A percentile compares a stretch with the other conserved stretches of the same genome.
Evolutionary conservation across 2,113 vertebrate genomes (phyloP).

Genomic region (Suncus etruscus): DNA sequence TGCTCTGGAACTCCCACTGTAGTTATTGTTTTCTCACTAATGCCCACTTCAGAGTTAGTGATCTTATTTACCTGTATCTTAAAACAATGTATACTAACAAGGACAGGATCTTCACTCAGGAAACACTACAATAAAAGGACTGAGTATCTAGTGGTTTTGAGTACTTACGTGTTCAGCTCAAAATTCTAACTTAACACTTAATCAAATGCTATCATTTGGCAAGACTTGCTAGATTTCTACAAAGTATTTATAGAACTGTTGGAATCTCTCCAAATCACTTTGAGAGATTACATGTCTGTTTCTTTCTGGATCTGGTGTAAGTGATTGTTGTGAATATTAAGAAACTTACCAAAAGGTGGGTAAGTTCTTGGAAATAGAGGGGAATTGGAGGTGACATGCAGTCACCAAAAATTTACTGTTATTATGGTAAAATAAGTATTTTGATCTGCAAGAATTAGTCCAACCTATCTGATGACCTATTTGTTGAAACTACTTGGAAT

Average conservation of each 20-base stretch:
- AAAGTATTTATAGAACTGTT: neutral
- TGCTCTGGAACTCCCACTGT: too few relatives aligned
- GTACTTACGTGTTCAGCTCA: neutral
- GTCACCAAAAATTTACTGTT: neutral
- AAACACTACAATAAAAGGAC: neutral
- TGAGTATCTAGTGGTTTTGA: neutral
- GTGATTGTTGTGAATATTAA: neutral
- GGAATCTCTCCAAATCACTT: neutral
- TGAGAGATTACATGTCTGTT: neutral
- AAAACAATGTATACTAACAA: neutral
- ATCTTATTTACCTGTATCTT: neutral
- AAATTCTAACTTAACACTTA: neutral
- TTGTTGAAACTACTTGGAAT: neutral
- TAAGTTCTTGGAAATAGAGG: neutral
- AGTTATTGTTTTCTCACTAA: neutral
- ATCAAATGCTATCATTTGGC: neutral
- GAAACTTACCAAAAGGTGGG: neutral
- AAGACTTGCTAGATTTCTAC: neutral
- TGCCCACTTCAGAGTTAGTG: neutral
- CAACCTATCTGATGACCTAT: neutral
- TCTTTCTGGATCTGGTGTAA: neutral
- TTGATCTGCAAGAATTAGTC: neutral
- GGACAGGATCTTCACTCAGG: neutral
- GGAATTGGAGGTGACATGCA: neutral
- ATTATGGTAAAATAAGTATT: neutral